Conservation (phyloP, 2,888 invertebrate genomes). For the Marronus borbonicus region DNA sequence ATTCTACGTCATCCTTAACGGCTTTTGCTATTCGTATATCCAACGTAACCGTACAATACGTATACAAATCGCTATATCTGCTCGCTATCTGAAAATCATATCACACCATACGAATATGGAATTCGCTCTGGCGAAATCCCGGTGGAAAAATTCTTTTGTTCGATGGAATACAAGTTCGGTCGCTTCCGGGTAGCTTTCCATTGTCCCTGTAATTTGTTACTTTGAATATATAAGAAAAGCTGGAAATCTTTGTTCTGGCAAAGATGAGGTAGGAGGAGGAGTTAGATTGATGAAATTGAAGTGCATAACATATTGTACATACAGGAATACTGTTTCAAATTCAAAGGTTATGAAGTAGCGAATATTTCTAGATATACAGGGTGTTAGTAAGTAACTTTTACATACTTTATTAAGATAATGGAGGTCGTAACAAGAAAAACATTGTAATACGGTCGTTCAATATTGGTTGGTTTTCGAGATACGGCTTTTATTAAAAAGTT, state of each 20-base stretch:
- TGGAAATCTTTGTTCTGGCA: conserved; percentile 17
- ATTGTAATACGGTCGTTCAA: too few relatives aligned
- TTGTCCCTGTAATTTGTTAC: conserved; percentile 32
- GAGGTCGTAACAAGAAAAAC: too few relatives aligned
- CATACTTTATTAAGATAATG: too few relatives aligned
- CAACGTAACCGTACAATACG: neutral
- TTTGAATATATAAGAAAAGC: conserved; percentile 17
- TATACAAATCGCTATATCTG: neutral
- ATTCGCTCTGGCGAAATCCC: conserved; percentile 33
- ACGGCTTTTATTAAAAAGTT: too few relatives aligned
- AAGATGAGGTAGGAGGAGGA: neutral
- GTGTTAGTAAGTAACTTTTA: too few relatives aligned
- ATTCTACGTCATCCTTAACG: neutral
- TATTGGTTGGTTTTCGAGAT: too few relatives aligned
- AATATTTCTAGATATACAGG: too few relatives aligned
- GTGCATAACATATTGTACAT: neutral
- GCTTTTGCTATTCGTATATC: neutral
- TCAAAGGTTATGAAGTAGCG: too few relatives aligned
- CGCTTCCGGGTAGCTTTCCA: conserved; percentile 35
- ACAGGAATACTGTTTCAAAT: neutral
- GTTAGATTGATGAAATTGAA: neutral
- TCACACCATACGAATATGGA: conserved; percentile 19
- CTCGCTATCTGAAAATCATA: conserved; percentile 38
- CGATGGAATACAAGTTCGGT: conserved; percentile 28
- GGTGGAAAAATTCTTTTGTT: conserved; percentile 42